Evolutionary conservation across 2,888 invertebrate genomes (phyloP).

Genomic region (Trissoscelio sp.): DNA sequence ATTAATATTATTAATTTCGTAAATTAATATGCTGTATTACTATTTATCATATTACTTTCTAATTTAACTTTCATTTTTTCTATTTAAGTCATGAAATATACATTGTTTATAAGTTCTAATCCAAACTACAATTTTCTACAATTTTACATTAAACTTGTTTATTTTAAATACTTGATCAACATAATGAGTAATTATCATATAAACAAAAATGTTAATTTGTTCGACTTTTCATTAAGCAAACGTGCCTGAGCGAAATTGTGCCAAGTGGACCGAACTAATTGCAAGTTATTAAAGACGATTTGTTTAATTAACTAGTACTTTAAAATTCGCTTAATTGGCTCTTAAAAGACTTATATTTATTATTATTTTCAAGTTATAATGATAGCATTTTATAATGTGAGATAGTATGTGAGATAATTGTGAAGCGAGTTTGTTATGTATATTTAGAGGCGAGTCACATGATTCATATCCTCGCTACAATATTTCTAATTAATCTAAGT

Average conservation of each 20-base stretch:
- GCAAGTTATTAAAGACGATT: background rate
- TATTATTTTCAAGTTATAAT: slow-evolving; percentile 2
- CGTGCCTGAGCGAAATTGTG: slow-evolving; percentile 2
- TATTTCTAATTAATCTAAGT: slow-evolving; percentile 45
- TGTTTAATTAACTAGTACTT: slow-evolving; percentile 21
- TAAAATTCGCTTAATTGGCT: background rate
- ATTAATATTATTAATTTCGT: too few relatives aligned
- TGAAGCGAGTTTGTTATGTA: slow-evolving; percentile 14
- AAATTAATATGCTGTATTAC: too few relatives aligned
- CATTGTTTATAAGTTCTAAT: too few relatives aligned
- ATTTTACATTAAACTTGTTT: background rate
- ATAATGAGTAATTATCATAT: slow-evolving; percentile 1
- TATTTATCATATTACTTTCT: too few relatives aligned
- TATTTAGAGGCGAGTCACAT: slow-evolving; percentile 44
- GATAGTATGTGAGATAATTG: slow-evolving; percentile 33
- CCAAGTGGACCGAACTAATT: slow-evolving; percentile 13
- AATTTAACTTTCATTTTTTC: too few relatives aligned
- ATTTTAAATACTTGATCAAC: slow-evolving; percentile 1
- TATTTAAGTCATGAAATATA: too few relatives aligned
- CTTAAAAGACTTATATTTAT: background rate
- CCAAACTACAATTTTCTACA: background rate
- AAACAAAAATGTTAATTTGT: slow-evolving; percentile 12
- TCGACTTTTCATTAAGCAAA: slow-evolving; percentile 33
- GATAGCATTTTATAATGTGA: slow-evolving; percentile 1
- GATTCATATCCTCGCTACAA: slow-evolving; percentile 43